phyloP scores from a whole-genome alignment of 2,888 invertebrate species.

The Nemotelus pantherinus region DNA sequence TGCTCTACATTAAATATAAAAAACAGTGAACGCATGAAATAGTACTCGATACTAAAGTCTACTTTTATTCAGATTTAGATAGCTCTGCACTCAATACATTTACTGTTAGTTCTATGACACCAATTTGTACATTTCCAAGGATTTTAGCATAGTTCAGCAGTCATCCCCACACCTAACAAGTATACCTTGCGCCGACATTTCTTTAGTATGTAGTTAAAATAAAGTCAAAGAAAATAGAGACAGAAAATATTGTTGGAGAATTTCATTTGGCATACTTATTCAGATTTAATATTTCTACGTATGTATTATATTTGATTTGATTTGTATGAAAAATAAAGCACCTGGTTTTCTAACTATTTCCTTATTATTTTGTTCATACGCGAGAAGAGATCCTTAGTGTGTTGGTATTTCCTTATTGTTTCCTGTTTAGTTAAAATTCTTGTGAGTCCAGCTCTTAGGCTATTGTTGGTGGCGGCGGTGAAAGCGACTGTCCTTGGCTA shows the following conservation, averaged over 20 bases:
- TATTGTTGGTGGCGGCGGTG: constrained; percentile 41
- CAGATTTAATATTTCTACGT: constrained; percentile 8
- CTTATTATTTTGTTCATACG: constrained; percentile 34
- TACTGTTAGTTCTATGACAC: too few species aligned
- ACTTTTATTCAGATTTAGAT: too few species aligned
- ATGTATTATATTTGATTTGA: background rate
- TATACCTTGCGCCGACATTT: too few species aligned
- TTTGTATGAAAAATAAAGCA: constrained; percentile 38
- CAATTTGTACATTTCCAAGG: too few species aligned
- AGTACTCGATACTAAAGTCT: too few species aligned
- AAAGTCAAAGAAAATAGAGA: background rate
- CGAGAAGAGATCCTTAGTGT: constrained; percentile 28
- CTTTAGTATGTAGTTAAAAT: too few species aligned
- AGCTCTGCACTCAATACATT: too few species aligned
- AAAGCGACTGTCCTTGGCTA: constrained; percentile 36
- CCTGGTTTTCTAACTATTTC: constrained; percentile 23
- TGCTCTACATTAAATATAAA: too few species aligned
- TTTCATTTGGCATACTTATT: constrained; percentile 30
- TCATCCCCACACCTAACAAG: too few species aligned
- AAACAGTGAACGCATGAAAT: too few species aligned
- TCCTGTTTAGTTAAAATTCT: background rate
- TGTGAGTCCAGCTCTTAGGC: constrained; percentile 17
- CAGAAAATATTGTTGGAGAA: constrained; percentile 1
- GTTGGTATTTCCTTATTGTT: background rate
- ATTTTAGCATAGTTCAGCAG: too few species aligned